Conservation (phyloP, 2,113 vertebrate species). For the Myotis yumanensis region DNA sequence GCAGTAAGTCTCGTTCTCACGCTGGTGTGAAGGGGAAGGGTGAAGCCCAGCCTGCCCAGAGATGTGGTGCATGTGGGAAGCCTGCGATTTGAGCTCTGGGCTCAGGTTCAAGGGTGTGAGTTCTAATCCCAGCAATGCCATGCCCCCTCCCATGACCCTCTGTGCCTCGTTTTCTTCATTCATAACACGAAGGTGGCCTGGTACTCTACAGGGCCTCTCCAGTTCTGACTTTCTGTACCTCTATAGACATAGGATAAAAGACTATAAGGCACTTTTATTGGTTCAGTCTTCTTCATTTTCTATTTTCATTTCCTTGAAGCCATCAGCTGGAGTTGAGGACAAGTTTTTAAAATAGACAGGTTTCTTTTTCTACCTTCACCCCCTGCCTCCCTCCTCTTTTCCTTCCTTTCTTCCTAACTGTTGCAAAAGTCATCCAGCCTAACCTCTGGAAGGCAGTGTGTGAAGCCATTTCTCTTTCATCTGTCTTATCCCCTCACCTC, state of each 20-base stretch:
- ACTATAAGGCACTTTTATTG: background rate
- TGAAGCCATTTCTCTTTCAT: background rate
- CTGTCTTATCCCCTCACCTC: background rate
- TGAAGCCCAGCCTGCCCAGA: background rate
- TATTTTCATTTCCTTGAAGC: background rate
- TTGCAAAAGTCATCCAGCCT: background rate
- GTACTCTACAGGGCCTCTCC: background rate
- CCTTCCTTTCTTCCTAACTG: background rate
- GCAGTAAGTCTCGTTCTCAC: background rate
- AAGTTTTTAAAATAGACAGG: background rate
- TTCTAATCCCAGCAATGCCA: background rate
- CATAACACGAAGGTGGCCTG: background rate
- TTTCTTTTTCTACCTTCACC: background rate
- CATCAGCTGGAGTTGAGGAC: background rate
- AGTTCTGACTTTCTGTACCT: background rate
- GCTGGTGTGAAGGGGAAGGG: background rate
- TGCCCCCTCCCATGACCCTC: background rate
- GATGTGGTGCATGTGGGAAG: background rate
- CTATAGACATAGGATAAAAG: background rate
- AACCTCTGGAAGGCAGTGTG: background rate
- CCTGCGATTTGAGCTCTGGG: background rate
- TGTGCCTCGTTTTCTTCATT: background rate
- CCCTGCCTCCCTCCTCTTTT: no score
- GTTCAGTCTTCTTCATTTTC: background rate
- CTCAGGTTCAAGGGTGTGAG: background rate